Base-by-base conservation (phyloP, 2,888 invertebrate species). In the Acrobasis consociella region DNA sequence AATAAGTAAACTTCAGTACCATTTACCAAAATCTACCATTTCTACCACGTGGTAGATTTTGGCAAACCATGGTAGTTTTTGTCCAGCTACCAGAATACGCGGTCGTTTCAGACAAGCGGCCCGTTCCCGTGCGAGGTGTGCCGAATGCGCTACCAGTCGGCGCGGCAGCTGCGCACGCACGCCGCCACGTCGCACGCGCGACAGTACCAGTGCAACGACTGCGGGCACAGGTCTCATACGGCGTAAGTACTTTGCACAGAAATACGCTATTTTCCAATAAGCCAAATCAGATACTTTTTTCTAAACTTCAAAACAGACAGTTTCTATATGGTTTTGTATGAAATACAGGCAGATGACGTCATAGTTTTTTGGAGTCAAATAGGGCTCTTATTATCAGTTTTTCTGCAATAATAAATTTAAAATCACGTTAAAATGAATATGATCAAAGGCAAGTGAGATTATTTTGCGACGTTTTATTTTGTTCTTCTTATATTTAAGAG, bases 181-280 rank as follows among this genome's bases (percentile, higher is more conserved):
- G 62, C 68, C 0, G 64, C 62, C 17, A 72, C 80, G 0, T 77
- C 87, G 7, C 91, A 91, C 66, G 67, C 70, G 9, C 66, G 86
- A 0, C 73, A 78, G 1, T 91, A 79, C 69, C 67, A 67, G 5
- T 91, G 91, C 65, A 71, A 70, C 31, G 69, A 68, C 1, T 90
- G 91, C 62, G 62, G 62, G 0, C 83, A 86, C 58, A 62, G 72
- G 0, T 71, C 86, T 0, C 87, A 86, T 58, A 90, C 91, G 2
- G 77, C 78, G 90, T 89, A 42, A 82, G 86, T 79, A 59, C 22
- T 10, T 42, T 56, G 1, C 22, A 22, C 0, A 31, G 2, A 22
- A 5, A 22, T 22, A 22, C 22, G 5, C 22, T 22, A 22, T 22
- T n/a, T n/a, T n/a, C n/a, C n/a, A n/a, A n/a, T n/a, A n/a, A n/a